phyloP scores from a whole-genome alignment of 2,797 vertebrate species.

The Alcedo quadribrachys region DNA sequence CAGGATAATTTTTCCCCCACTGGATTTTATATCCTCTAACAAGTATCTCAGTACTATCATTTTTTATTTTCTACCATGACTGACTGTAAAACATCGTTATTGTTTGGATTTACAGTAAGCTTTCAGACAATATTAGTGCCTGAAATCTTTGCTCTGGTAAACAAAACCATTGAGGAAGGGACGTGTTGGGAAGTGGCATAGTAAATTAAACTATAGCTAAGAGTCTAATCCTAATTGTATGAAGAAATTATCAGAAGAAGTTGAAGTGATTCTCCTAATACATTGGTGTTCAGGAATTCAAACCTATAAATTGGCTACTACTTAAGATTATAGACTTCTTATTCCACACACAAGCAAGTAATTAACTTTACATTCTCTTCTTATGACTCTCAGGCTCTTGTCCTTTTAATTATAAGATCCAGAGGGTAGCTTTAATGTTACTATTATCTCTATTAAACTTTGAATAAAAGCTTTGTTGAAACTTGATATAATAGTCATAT shows the following conservation, averaged over 20 bases:
- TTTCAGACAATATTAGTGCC: constrained; percentile 51
- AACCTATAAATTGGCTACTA: constrained; percentile 30
- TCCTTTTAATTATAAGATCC: constrained; percentile 53
- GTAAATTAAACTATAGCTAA: constrained; percentile 57
- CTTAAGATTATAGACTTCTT: constrained; percentile 34
- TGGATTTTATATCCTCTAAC: background rate
- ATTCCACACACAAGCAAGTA: constrained; percentile 8
- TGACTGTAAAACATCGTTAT: constrained; percentile 68
- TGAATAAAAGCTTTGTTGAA: constrained; percentile 43
- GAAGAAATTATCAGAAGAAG: constrained; percentile 42
- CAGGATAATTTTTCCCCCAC: background rate
- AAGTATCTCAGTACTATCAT: background rate
- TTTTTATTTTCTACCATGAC: constrained; percentile 22
- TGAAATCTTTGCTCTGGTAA: constrained; percentile 59
- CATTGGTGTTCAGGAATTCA: constrained; percentile 15
- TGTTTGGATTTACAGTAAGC: constrained; percentile 74
- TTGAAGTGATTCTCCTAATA: constrained; percentile 27
- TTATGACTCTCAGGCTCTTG: constrained; percentile 7
- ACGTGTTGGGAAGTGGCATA: constrained; percentile 64
- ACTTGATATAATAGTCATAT: constrained; percentile 38
- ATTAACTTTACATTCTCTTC: background rate
- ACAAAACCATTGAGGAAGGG: constrained; percentile 61
- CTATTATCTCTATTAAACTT: constrained; percentile 4
- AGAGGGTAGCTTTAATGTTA: constrained; percentile 26
- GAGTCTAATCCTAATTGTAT: constrained; percentile 39